Evolutionary conservation across 2,888 invertebrate species (phyloP).

Genomic region (Halictus ligatus): DNA sequence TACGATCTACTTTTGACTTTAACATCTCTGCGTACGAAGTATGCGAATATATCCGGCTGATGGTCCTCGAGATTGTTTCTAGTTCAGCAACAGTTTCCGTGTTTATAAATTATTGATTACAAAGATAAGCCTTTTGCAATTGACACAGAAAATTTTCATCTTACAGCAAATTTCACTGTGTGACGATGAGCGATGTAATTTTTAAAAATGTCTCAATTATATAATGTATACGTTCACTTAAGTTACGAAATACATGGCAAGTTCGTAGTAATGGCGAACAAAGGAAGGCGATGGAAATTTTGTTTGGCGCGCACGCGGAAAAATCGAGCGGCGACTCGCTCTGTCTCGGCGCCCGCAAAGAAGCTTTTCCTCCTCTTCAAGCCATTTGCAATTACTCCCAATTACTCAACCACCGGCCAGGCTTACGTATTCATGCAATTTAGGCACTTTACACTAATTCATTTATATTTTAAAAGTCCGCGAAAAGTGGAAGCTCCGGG

Average conservation of each 20-base stretch:
- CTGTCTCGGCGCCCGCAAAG: background rate
- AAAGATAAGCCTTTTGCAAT: too few relatives aligned
- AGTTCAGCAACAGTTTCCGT: too few relatives aligned
- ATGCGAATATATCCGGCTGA: too few relatives aligned
- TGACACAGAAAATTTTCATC: too few relatives aligned
- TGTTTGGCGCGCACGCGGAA: background rate
- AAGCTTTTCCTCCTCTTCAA: conserved; percentile 16
- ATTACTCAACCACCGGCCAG: conserved; percentile 36
- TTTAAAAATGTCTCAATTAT: too few relatives aligned
- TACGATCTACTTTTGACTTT: too few relatives aligned
- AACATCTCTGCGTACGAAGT: too few relatives aligned
- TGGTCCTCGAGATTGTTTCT: too few relatives aligned
- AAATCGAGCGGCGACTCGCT: conserved; percentile 12
- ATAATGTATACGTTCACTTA: background rate
- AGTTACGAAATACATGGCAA: background rate
- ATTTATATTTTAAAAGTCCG: conserved; percentile 50
- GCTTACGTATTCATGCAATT: conserved; percentile 44
- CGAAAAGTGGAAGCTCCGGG: background rate
- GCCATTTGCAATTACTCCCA: conserved; percentile 37
- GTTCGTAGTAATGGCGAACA: background rate
- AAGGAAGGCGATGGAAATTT: background rate
- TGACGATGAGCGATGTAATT: too few relatives aligned
- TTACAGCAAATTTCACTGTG: too few relatives aligned
- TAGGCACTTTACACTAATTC: conserved; percentile 41
- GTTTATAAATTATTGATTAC: too few relatives aligned